These are phyloP conservation scores for Drosophila bifasciata DNA, from an alignment of 1,140 invertebrate species.

Conservation along the genomic window DNA sequence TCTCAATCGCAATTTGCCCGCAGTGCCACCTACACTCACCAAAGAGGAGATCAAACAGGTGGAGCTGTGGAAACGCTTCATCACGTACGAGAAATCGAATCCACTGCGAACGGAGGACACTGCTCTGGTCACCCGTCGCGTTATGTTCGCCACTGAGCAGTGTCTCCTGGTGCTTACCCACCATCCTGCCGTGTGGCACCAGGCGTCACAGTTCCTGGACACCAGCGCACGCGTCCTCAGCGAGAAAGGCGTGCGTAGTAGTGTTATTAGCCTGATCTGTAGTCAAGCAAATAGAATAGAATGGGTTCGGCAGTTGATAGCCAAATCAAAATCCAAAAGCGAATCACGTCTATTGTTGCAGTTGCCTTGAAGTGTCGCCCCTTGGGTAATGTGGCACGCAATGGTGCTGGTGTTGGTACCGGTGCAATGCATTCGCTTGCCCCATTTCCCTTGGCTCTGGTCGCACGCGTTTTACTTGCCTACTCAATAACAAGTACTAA, in stretches of 20 bases:
- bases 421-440: conserved; percentile 35
- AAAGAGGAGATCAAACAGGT: conserved; percentile 98
- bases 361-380: conserved; percentile 65
- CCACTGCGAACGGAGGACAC: conserved; percentile 98
- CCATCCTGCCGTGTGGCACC: conserved; percentile 99
- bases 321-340: conserved; percentile 42
- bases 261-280: conserved; percentile 18
- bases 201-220: conserved; percentile 98
- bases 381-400: conserved; percentile 65
- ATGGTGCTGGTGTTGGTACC: not conserved
- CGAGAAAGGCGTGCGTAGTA: conserved; percentile 94
- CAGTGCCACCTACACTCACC: conserved; percentile 95
- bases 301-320: conserved; percentile 19
- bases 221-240: conserved; percentile 95
- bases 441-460: conserved; percentile 58
- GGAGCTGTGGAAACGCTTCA: conserved; percentile 99
- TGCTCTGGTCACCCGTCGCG: conserved; percentile 94
- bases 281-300: conserved; percentile 71
- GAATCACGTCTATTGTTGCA: conserved; percentile 58
- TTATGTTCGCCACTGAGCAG: conserved; percentile 99
- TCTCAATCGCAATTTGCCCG: conserved; percentile 96
- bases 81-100: conserved; percentile 98
- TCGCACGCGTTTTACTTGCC: conserved; percentile 68
- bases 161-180: conserved; percentile 97
- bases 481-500: not conserved